Evolutionary conservation across 2,113 vertebrate genomes (phyloP).

Genomic region (zebrafish (Danio rerio)): DNA sequence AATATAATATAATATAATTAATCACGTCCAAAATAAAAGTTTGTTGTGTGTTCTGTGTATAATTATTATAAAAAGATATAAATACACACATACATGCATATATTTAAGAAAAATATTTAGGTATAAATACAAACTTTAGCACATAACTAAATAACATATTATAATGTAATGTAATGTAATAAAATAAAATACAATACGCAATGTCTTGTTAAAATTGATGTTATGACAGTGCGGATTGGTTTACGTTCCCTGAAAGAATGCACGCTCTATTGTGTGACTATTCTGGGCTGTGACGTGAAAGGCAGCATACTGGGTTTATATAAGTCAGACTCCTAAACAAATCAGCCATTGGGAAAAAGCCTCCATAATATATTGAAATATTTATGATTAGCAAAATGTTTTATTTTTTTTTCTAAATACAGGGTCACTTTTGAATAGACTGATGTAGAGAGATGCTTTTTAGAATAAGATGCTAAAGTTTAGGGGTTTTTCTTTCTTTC

Average conservation of each 20-base stretch:
- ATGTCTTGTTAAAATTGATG: neutral
- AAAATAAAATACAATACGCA: no score
- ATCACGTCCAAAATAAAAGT: no score
- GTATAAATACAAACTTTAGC: no score
- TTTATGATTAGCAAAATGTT: neutral
- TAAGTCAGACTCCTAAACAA: neutral
- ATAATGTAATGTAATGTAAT: no score
- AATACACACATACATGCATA: no score
- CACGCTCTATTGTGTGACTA: neutral
- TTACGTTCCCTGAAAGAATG: neutral
- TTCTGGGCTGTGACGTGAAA: neutral
- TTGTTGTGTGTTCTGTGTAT: no score
- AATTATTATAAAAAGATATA: no score
- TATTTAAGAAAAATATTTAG: no score
- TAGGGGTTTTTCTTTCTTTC: neutral
- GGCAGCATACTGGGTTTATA: neutral
- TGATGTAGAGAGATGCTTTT: neutral
- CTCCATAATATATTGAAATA: neutral
- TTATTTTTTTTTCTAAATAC: neutral
- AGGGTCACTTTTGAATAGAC: neutral
- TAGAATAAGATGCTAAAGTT: neutral
- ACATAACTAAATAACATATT: no score
- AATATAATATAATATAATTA: no score
- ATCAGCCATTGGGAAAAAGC: neutral
- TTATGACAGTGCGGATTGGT: neutral